Percentiles rank a stretch among this genome's conserved stretches.
Evolutionary conservation across 2,888 invertebrate species (phyloP).

Genomic region (Tuta absoluta): DNA sequence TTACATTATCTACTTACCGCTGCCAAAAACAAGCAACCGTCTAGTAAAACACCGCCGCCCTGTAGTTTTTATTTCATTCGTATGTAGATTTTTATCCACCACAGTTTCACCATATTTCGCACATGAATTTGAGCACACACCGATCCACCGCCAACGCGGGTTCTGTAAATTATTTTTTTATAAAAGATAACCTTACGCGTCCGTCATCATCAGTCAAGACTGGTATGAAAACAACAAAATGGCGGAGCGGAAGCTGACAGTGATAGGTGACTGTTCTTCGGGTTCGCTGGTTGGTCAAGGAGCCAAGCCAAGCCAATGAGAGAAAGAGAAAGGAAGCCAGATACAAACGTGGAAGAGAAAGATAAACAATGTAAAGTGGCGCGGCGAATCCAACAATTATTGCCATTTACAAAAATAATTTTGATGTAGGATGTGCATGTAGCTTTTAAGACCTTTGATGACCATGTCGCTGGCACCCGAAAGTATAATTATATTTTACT

Average conservation of each 20-base stretch:
- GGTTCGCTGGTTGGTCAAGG: too few species aligned
- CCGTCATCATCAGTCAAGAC: background rate
- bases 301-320: too few species aligned
- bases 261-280: background rate
- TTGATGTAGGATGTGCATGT: too few species aligned
- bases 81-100: background rate
- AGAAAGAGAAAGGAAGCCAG: too few species aligned
- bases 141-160: background rate
- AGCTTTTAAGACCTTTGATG: too few species aligned
- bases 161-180: background rate
- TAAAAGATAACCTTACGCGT: background rate
- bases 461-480: too few species aligned
- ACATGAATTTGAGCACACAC: background rate
- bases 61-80: background rate
- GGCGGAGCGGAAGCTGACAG: background rate
- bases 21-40: background rate
- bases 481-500: too few species aligned
- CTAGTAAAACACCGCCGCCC: conserved; percentile 2
- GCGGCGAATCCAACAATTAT: too few species aligned
- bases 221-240: background rate
- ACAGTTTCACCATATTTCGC: conserved; percentile 2
- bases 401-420: too few species aligned
- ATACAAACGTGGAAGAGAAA: too few species aligned
- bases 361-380: too few species aligned
- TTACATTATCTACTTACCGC: background rate